Percentiles rank a stretch among this genome's conserved stretches.
Evolutionary conservation across 1,140 invertebrate species (phyloP).

Genomic region (Harlomillsia oculata): DNA sequence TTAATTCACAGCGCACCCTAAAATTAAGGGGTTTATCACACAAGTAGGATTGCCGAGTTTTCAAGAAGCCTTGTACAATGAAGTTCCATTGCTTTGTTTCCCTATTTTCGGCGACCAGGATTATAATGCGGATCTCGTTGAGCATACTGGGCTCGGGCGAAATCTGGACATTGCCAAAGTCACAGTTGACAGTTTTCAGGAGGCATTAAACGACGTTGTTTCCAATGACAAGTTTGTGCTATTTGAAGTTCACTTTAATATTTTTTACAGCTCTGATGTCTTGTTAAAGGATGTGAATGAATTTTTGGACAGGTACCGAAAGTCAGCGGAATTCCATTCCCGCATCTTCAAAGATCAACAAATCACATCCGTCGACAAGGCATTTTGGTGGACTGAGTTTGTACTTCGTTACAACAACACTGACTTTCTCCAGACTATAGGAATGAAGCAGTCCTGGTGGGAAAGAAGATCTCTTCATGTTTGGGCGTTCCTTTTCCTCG

Average conservation of each 20-base stretch:
- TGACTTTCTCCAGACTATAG: constrained; percentile 1
- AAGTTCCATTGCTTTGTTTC: constrained; percentile 40
- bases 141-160: too few species aligned
- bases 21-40: constrained; percentile 38
- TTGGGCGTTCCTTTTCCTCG: constrained; percentile 8
- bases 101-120: constrained; percentile 42
- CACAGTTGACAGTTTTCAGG: too few species aligned
- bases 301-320: too few species aligned
- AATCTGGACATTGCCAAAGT: too few species aligned
- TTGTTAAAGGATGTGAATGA: too few species aligned
- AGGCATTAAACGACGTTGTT: too few species aligned
- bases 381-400: constrained; percentile 27
- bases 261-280: too few species aligned
- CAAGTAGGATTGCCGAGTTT: constrained; percentile 43
- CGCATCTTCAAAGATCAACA: constrained; percentile 21
- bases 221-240: too few species aligned
- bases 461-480: constrained; percentile 15
- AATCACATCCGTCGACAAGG: constrained; percentile 15
- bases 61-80: constrained; percentile 40
- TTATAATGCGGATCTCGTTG: constrained; percentile 35
- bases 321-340: too few species aligned
- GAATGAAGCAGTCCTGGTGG: constrained; percentile 12
- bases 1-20: background rate
- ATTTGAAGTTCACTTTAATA: too few species aligned
- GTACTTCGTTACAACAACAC: constrained; percentile 18